Conservation (phyloP, 2,888 invertebrate genomes). For the Drosophila pegasa region DNA sequence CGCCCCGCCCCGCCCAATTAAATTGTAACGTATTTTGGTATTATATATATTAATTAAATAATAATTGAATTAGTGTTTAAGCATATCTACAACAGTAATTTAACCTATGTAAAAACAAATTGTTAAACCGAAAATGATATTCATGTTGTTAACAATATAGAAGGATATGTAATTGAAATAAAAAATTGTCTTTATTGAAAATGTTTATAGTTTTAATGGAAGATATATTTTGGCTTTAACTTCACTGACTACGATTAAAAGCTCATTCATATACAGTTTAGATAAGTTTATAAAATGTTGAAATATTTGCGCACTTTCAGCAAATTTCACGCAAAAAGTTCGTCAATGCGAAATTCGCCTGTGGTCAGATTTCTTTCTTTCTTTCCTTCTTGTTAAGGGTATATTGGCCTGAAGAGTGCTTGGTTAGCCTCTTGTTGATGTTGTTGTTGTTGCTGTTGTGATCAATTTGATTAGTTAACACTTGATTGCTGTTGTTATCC, state of each 20-base stretch:
- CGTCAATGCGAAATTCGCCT: slow-evolving; percentile 37
- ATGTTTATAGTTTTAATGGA: slow-evolving; percentile 75
- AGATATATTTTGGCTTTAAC: slow-evolving; percentile 72
- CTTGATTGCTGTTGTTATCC: slow-evolving; percentile 32
- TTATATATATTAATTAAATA: slow-evolving; percentile 47
- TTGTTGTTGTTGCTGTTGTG: slow-evolving; percentile 32
- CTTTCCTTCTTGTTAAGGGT: slow-evolving; percentile 25
- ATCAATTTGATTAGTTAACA: slow-evolving; percentile 50
- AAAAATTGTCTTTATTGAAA: slow-evolving; percentile 74
- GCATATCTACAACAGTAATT: slow-evolving; percentile 47
- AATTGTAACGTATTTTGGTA: slow-evolving; percentile 52
- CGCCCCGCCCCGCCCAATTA: slow-evolving; percentile 12
- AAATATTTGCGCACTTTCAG: slow-evolving; percentile 24
- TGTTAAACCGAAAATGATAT: slow-evolving; percentile 35
- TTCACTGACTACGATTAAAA: slow-evolving; percentile 65
- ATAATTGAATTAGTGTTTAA: slow-evolving; percentile 39
- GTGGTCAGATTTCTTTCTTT: slow-evolving; percentile 12
- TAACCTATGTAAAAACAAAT: slow-evolving; percentile 21
- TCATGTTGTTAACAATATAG: slow-evolving; percentile 39
- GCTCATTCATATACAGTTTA: slow-evolving; percentile 61
- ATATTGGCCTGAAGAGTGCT: slow-evolving; percentile 27
- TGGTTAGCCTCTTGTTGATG: slow-evolving; percentile 21
- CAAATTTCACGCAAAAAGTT: slow-evolving; percentile 39
- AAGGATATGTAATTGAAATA: slow-evolving; percentile 56
- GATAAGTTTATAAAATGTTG: slow-evolving; percentile 48